phyloP scores from a whole-genome alignment of 2,113 vertebrate genomes.

The Ginglymostoma cirratum region DNA sequence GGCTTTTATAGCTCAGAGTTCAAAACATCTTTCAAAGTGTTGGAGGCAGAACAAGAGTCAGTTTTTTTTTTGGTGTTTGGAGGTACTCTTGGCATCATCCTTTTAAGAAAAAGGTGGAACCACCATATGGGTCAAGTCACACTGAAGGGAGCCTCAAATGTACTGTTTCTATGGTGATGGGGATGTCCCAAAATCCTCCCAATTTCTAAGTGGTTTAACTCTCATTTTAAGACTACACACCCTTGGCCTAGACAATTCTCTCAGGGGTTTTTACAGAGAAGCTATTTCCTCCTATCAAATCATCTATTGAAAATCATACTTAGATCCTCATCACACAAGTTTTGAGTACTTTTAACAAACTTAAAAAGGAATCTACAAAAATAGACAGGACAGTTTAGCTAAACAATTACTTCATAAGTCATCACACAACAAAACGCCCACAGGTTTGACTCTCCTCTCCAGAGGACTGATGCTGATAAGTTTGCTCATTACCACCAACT shows the following conservation, averaged over 20 bases:
- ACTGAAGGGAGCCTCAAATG: background rate
- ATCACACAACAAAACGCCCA: background rate
- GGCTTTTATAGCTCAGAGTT: background rate
- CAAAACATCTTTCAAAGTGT: background rate
- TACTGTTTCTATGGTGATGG: background rate
- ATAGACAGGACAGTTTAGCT: background rate
- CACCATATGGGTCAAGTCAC: background rate
- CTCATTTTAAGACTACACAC: background rate
- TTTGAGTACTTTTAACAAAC: background rate
- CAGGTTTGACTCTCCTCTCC: background rate
- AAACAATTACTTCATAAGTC: background rate
- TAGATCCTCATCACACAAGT: background rate
- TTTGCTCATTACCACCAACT: background rate
- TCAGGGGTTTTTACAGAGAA: too few relatives aligned
- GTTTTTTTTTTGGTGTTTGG: too few relatives aligned
- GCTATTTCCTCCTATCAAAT: too few relatives aligned
- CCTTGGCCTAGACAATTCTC: background rate
- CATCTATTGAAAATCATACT: too few relatives aligned
- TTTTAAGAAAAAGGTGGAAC: too few relatives aligned
- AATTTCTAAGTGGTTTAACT: background rate
- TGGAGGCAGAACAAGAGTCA: background rate
- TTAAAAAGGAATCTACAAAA: background rate
- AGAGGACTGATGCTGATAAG: background rate
- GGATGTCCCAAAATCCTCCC: background rate
- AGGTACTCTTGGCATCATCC: background rate